These are phyloP conservation scores for Takifugu bimaculatus DNA, from an alignment of 2,113 vertebrate genomes.

Conservation along the genomic window DNA sequence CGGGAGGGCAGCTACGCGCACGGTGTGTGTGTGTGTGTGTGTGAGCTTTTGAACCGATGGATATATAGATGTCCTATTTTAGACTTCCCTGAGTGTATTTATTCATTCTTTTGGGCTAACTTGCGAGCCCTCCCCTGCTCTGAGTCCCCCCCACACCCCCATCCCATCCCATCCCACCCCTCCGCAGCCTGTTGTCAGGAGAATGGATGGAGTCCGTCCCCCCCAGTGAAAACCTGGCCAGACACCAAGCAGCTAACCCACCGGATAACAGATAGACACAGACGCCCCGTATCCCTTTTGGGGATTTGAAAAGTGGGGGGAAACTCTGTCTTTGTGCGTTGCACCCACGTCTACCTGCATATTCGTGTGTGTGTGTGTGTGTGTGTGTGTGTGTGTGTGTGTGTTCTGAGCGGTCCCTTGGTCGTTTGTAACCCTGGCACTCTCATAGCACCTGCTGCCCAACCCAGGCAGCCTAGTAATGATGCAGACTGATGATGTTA, in stretches of 20 bases:
- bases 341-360: neutral
- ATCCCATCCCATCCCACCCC: constrained; percentile 30
- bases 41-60: neutral
- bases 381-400: constrained; percentile 12
- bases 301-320: constrained; percentile 82
- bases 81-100: neutral
- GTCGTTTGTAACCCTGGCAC: constrained; percentile 91
- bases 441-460: constrained; percentile 84
- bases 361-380: constrained; percentile 5
- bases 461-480: constrained; percentile 90
- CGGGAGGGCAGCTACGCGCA: too few species aligned
- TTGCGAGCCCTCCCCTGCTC: constrained; percentile 75
- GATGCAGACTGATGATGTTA: constrained; percentile 96
- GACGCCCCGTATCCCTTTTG: constrained; percentile 85
- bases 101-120: constrained; percentile 23
- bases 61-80: too few species aligned
- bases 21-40: neutral
- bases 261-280: constrained; percentile 92
- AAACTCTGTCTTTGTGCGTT: constrained; percentile 72
- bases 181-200: constrained; percentile 83
- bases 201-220: constrained; percentile 91
- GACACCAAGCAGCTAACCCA: constrained; percentile 85
- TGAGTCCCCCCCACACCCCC: constrained; percentile 12
- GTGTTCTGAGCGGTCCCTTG: constrained; percentile 71
- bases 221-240: constrained; percentile 88